Conservation (phyloP, 2,113 vertebrate genomes). For the Tupaia chinensis region DNA sequence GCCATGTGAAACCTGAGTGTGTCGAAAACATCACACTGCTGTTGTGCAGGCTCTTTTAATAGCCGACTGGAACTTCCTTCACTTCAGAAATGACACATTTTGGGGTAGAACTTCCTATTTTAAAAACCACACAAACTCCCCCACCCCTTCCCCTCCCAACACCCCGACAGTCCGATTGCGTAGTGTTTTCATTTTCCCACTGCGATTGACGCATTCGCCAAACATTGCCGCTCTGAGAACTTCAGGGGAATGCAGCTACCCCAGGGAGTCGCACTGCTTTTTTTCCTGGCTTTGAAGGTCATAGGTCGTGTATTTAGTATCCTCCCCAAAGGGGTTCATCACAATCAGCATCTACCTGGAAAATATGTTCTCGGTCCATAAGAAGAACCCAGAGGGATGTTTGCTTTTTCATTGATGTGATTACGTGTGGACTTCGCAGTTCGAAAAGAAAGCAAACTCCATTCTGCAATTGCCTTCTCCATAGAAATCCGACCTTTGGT, state of each 20-base stretch:
- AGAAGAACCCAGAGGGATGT: background rate
- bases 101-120: slow-evolving; percentile 72
- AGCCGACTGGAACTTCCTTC: slow-evolving; percentile 3
- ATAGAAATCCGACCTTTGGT: background rate
- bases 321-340: background rate
- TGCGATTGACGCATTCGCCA: background rate
- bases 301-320: background rate
- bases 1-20: background rate
- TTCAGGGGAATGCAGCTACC: background rate
- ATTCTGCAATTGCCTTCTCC: background rate
- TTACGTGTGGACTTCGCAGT: background rate
- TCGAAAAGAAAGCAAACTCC: background rate
- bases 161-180: background rate
- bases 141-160: slow-evolving; percentile 21
- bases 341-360: background rate
- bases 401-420: background rate
- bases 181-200: background rate
- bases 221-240: background rate
- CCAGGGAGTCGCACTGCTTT: background rate
- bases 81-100: slow-evolving; percentile 69
- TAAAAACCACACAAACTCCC: slow-evolving; percentile 72
- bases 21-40: slow-evolving; percentile 35
- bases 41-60: background rate
- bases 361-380: background rate
- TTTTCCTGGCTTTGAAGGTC: background rate